Base-by-base conservation (phyloP, 2,888 invertebrate species). In the Hydrotaea diabolus region DNA sequence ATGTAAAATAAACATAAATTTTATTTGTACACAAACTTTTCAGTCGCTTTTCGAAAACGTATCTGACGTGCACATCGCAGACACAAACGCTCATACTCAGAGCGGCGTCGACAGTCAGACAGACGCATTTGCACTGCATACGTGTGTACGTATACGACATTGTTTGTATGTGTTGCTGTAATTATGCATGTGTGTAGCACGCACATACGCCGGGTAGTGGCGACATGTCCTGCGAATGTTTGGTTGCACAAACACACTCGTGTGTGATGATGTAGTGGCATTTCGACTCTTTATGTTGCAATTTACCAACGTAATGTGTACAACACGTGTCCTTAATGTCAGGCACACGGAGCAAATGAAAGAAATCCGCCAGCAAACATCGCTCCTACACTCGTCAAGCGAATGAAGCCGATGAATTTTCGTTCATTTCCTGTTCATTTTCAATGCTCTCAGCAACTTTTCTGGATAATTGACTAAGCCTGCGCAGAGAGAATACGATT, bases 141-240 rank as follows among this genome's bases (percentile, higher is more conserved):
- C 15, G 69, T 69, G n/a, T n/a, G n/a, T n/a, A n/a, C n/a, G n/a
- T n/a, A n/a, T n/a, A n/a, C n/a, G n/a, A 23, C 59, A 3, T 36
- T 72, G 55, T 62, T 39, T 11, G 80, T 83, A 77, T 79, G 77
- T 69, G 77, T 13, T 8, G 31, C 57, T 74, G 80, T 80, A 80
- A 83, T 80, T 83, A 83, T 80, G 77, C 69, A 80, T 80, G 78
- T 49, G n/a, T n/a, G n/a, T n/a, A n/a, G n/a, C n/a, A n/a, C 36
- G 59, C 66, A 13, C 77, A 83, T 80, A 83, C 73, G 80, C 77
- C 57, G 3, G 17, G n/a, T n/a, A 31, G 31, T 11, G 31, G 36
- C 36, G 9, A 7, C 31, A 31, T 31, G 69, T 49, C 13, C 46
- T 26, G 31, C 46, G 53, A 49, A 49, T 49, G 13, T n/a, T 7